phyloP scores from a whole-genome alignment of 2,888 invertebrate species.

The Cybosia mesomella region DNA sequence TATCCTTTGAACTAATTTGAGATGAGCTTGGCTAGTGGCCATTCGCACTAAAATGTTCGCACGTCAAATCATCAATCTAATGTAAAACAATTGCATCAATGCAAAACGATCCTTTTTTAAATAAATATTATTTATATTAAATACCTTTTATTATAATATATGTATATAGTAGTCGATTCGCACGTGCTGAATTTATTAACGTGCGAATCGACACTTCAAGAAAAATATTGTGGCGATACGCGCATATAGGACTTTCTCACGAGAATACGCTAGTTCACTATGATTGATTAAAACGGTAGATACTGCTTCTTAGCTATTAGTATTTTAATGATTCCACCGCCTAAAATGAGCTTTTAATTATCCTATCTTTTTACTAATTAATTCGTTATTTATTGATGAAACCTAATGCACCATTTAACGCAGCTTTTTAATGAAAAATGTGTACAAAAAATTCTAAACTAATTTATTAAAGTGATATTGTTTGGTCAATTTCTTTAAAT shows the following conservation, averaged over 20 bases:
- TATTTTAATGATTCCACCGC: constrained; percentile 9
- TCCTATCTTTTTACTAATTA: constrained; percentile 3
- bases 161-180: no score
- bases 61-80: no score
- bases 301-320: neutral
- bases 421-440: neutral
- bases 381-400: constrained; percentile 8
- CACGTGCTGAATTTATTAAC: no score
- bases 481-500: neutral
- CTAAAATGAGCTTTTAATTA: constrained; percentile 2
- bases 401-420: neutral
- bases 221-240: no score
- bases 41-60: no score
- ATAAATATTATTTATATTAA: no score
- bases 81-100: no score
- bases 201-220: no score
- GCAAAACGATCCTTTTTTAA: no score
- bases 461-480: neutral
- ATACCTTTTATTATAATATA: no score
- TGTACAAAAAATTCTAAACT: neutral
- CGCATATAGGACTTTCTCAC: constrained; percentile 10
- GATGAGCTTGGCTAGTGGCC: no score
- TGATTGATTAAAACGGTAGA: constrained; percentile 11
- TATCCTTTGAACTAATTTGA: no score
- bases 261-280: neutral